These are phyloP conservation scores for Carettochelys insculpta DNA, from an alignment of 2,113 vertebrate genomes.

Conservation along the genomic window DNA sequence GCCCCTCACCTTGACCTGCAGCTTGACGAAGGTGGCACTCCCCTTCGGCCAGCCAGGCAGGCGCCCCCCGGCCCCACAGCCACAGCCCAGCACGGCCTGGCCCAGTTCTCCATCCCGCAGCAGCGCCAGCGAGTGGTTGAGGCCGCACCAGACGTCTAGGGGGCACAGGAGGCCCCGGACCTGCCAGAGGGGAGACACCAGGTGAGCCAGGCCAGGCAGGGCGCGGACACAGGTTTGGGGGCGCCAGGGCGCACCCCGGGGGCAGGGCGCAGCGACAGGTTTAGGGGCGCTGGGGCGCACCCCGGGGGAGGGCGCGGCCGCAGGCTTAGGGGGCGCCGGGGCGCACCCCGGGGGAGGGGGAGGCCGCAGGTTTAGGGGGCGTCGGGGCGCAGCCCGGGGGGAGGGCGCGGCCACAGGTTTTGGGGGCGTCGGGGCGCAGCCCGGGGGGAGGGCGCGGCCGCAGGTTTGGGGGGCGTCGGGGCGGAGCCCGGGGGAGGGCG, in stretches of 20 bases:
- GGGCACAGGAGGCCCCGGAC: constrained; percentile 70
- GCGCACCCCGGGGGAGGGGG: too few relatives aligned
- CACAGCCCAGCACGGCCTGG: constrained; percentile 77
- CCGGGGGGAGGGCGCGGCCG: background rate
- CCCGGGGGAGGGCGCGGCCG: background rate
- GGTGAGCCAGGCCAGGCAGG: background rate
- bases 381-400: too few relatives aligned
- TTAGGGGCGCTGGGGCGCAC: too few relatives aligned
- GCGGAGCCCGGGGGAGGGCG: background rate
- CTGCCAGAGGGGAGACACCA: constrained; percentile 30
- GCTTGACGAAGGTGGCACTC: constrained; percentile 75
- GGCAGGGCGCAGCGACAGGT: background rate
- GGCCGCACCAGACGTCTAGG: constrained; percentile 75
- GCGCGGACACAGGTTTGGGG: background rate
- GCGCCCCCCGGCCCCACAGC: constrained; percentile 75
- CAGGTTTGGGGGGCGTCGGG: background rate
- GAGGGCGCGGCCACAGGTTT: background rate
- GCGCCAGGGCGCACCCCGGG: too few relatives aligned
- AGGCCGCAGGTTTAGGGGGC: background rate
- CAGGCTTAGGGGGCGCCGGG: background rate
- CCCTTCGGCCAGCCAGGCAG: constrained; percentile 76
- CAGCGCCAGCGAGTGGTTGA: constrained; percentile 78
- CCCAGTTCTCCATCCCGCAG: constrained; percentile 54
- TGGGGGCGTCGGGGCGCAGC: too few relatives aligned
- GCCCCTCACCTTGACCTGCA: constrained; percentile 68